A percentile compares a stretch with the other conserved stretches of the same genome.
phyloP scores from a whole-genome alignment of 2,797 vertebrate species.

The Chanos chanos region DNA sequence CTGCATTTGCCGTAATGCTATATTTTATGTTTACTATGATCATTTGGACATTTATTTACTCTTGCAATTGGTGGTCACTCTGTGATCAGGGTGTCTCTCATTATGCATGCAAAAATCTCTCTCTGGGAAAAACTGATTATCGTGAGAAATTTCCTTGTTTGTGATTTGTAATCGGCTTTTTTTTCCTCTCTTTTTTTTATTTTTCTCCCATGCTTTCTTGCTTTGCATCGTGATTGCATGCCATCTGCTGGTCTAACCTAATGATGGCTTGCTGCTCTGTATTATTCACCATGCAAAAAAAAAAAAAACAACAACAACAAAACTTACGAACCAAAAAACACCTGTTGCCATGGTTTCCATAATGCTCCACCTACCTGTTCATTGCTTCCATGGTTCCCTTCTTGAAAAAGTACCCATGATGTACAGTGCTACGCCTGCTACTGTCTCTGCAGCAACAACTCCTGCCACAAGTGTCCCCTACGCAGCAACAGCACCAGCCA shows the following conservation, averaged over 20 bases:
- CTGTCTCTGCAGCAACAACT: conserved; percentile 99
- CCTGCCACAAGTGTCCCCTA: conserved; percentile 99
- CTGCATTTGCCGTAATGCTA: too few relatives aligned
- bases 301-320: conserved; percentile 62
- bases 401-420: conserved; percentile 99
- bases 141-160: conserved; percentile 89
- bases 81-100: background rate
- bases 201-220: conserved; percentile 91
- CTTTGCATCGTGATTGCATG: conserved; percentile 98
- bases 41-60: too few relatives aligned
- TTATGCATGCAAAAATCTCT: conserved; percentile 46
- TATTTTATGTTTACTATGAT: too few relatives aligned
- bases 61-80: too few relatives aligned
- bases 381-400: conserved; percentile 99
- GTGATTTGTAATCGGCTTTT: conserved; percentile 97
- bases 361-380: conserved; percentile 99
- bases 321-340: conserved; percentile 57
- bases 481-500: conserved; percentile 99
- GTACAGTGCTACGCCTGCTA: conserved; percentile 99
- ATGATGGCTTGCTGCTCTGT: conserved; percentile 97
- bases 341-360: conserved; percentile 90
- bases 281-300: conserved; percentile 89
- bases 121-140: conserved; percentile 90
- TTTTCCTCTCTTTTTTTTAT: conserved; percentile 67
- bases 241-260: conserved; percentile 99